These are phyloP conservation scores for Sterna hirundo DNA, from an alignment of 2,113 vertebrate genomes.

Conservation along the genomic window DNA sequence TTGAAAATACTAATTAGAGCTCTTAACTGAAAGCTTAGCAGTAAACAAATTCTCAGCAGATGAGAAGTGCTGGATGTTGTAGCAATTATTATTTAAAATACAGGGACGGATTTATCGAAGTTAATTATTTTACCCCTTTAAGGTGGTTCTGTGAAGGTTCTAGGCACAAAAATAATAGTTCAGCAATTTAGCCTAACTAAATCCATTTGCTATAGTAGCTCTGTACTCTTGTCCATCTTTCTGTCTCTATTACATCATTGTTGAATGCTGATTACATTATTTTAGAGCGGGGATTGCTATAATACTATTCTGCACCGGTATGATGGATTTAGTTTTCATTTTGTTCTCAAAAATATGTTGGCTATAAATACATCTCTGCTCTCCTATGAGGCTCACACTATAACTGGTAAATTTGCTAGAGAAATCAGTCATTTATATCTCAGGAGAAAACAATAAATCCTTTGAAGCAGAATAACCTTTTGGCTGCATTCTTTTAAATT, in stretches of 20 bases:
- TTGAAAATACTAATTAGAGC: conserved; percentile 35
- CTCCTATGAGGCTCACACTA: conserved; percentile 61
- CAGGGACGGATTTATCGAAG: background rate
- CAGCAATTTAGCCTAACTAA: conserved; percentile 35
- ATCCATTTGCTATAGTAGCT: conserved; percentile 44
- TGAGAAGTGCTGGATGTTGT: conserved; percentile 1
- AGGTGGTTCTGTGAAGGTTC: background rate
- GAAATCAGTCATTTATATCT: conserved; percentile 56
- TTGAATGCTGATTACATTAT: conserved; percentile 63
- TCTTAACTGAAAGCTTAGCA: background rate
- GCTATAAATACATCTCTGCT: conserved; percentile 69
- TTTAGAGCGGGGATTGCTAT: conserved; percentile 54
- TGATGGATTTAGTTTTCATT: conserved; percentile 71
- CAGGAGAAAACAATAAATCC: conserved; percentile 66
- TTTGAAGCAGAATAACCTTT: conserved; percentile 70
- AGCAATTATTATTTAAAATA: conserved; percentile 5
- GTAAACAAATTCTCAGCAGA: conserved; percentile 22
- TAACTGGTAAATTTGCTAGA: conserved; percentile 64
- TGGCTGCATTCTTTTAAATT: conserved; percentile 45
- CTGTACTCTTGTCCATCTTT: conserved; percentile 38
- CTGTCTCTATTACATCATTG: conserved; percentile 60
- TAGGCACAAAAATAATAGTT: conserved; percentile 19
- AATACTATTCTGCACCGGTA: conserved; percentile 25
- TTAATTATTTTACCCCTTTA: conserved; percentile 20
- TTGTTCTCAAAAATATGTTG: conserved; percentile 64